Evolutionary conservation across 23 tunicate genomes (phyloP).

Genomic region (Trididemnum nubilum): DNA sequence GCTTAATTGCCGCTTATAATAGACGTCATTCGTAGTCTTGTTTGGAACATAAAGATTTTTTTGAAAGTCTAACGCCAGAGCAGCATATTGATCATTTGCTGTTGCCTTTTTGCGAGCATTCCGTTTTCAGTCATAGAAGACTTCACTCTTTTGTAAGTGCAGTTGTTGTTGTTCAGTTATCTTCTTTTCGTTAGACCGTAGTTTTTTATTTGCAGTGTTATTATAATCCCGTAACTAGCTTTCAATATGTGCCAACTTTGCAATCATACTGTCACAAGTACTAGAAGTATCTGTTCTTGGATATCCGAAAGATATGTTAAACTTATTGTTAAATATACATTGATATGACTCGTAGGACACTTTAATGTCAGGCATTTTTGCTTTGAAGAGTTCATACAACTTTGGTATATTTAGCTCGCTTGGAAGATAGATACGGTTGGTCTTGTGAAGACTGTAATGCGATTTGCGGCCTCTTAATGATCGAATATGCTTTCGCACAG

Average conservation of each 20-base stretch:
- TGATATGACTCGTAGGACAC: constrained; percentile 26
- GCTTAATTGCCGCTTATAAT: constrained; percentile 1
- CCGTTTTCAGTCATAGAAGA: not conserved
- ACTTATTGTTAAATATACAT: not conserved
- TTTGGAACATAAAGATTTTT: constrained; percentile 12
- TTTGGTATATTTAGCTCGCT: not conserved
- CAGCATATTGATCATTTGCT: constrained; percentile 4
- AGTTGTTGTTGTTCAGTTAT: not conserved
- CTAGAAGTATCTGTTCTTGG: constrained; percentile 21
- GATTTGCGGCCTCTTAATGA: constrained; percentile 16
- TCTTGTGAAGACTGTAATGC: not conserved
- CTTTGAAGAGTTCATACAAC: not conserved
- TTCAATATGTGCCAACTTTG: not conserved
- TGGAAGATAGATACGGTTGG: constrained; percentile 18
- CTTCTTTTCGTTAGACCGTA: constrained; percentile 1
- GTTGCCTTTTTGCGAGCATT: constrained; percentile 22
- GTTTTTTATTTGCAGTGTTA: not conserved
- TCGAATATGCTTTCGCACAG: not conserved
- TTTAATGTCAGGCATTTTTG: not conserved
- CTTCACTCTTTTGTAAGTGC: constrained; percentile 20
- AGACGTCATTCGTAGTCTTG: constrained; percentile 5
- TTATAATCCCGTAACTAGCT: not conserved
- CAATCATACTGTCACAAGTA: constrained; percentile 14
- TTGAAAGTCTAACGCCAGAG: constrained; percentile 16
- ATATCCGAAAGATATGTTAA: constrained; percentile 2